These are phyloP conservation scores for Zaprionus obscuricornis DNA, from an alignment of 2,888 invertebrate genomes.

Conservation along the genomic window DNA sequence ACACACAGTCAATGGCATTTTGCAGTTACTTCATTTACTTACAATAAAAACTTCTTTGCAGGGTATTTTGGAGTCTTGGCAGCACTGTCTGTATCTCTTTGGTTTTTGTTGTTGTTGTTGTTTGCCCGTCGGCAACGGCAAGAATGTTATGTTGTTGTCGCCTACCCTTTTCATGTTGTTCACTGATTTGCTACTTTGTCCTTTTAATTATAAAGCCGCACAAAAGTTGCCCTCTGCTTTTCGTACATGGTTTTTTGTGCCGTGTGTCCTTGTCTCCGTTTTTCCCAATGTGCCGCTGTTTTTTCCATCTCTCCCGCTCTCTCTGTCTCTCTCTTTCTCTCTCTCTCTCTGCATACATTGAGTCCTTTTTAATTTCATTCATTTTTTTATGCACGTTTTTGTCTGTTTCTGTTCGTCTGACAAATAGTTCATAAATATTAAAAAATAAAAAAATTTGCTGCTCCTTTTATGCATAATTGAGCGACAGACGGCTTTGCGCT, in stretches of 20 bases:
- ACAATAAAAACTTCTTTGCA: not conserved
- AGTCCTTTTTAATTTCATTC: slow-evolving; percentile 26
- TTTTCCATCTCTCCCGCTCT: no score
- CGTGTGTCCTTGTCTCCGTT: slow-evolving; percentile 32
- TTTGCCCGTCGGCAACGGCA: slow-evolving; percentile 6
- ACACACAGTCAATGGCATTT: no score
- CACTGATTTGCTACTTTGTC: slow-evolving; percentile 75
- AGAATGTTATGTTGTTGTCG: slow-evolving; percentile 19
- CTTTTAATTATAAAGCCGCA: slow-evolving; percentile 72
- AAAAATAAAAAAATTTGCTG: slow-evolving; percentile 34
- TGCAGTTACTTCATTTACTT: no score
- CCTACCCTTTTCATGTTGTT: slow-evolving; percentile 61
- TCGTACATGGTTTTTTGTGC: not conserved
- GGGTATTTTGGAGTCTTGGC: slow-evolving; percentile 3
- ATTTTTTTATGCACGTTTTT: slow-evolving; percentile 11
- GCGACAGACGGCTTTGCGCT: slow-evolving; percentile 19
- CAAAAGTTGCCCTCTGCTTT: slow-evolving; percentile 40
- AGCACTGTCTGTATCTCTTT: not conserved
- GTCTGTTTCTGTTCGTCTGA: slow-evolving; percentile 15
- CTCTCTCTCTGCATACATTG: slow-evolving; percentile 39
- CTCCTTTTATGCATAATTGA: slow-evolving; percentile 61
- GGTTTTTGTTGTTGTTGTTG: slow-evolving; percentile 7
- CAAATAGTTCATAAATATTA: slow-evolving; percentile 76
- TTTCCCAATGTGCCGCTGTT: no score
- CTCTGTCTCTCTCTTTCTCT: no score